Percentiles rank a stretch among this genome's conserved stretches.
These are phyloP conservation scores for Rhabdomys pumilio DNA, from an alignment of 2,797 vertebrate species.

Conservation along the genomic window DNA sequence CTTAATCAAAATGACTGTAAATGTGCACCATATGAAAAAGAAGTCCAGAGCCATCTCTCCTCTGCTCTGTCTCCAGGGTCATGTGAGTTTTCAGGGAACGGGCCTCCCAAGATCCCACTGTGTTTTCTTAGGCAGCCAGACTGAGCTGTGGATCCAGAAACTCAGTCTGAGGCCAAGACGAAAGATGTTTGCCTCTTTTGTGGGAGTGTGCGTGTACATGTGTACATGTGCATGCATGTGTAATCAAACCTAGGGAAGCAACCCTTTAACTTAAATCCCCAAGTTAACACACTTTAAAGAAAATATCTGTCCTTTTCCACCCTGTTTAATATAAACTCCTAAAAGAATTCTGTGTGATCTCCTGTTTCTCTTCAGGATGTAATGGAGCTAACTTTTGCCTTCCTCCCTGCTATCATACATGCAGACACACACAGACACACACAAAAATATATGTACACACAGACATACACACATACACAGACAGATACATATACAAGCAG, in stretches of 20 bases:
- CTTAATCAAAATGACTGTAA: conserved; percentile 16
- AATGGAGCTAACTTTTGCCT: neutral
- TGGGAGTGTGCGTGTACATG: neutral
- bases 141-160: conserved; percentile 14
- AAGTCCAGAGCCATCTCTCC: neutral
- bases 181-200: neutral
- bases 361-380: conserved; percentile 41
- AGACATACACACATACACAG: neutral
- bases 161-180: neutral
- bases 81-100: neutral
- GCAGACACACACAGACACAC: neutral
- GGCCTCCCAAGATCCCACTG: neutral
- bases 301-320: conserved; percentile 12
- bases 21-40: neutral
- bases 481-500: no score
- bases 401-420: neutral
- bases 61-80: neutral
- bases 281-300: conserved; percentile 4
- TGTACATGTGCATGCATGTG: neutral
- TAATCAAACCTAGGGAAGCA: neutral
- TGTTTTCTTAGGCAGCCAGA: neutral
- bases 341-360: neutral
- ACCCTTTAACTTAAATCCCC: conserved; percentile 13
- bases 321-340: neutral
- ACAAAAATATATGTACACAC: neutral